Percentiles rank a stretch among this genome's conserved stretches.
Conservation (phyloP, 2,888 invertebrate genomes). For the Parthenolecanium corni region DNA sequence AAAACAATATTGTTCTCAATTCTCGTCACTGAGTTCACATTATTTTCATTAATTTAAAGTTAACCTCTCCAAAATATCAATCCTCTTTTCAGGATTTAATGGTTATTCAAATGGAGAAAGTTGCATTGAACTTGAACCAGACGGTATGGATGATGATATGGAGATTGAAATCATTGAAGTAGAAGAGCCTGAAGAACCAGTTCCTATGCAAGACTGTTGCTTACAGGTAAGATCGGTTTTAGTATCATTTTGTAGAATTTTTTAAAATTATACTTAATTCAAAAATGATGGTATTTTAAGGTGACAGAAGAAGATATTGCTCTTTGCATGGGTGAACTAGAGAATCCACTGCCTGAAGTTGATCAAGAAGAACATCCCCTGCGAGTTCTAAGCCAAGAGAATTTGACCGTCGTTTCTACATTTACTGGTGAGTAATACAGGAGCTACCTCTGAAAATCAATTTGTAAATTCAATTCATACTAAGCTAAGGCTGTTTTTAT, state of each 20-base stretch:
- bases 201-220: slow-evolving; percentile 75
- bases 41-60: background rate
- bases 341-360: slow-evolving; percentile 58
- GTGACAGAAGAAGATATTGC: slow-evolving; percentile 84
- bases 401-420: slow-evolving; percentile 78
- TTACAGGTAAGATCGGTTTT: slow-evolving; percentile 58
- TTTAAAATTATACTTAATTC: background rate
- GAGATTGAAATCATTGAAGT: slow-evolving; percentile 69
- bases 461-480: background rate
- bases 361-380: slow-evolving; percentile 76
- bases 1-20: too few relatives aligned
- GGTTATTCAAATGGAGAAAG: slow-evolving; percentile 38
- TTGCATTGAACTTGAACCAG: slow-evolving; percentile 42
- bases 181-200: slow-evolving; percentile 66
- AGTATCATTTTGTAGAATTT: background rate
- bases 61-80: too few relatives aligned
- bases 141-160: slow-evolving; percentile 48
- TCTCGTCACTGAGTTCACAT: background rate
- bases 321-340: slow-evolving; percentile 65
- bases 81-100: background rate
- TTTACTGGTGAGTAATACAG: slow-evolving; percentile 63
- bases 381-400: slow-evolving; percentile 79
- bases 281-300: slow-evolving; percentile 32
- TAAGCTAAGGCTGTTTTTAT: too few relatives aligned
- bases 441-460: slow-evolving; percentile 30